Conservation (phyloP, 2,888 invertebrate genomes). For the Cheilosia scutellata region DNA sequence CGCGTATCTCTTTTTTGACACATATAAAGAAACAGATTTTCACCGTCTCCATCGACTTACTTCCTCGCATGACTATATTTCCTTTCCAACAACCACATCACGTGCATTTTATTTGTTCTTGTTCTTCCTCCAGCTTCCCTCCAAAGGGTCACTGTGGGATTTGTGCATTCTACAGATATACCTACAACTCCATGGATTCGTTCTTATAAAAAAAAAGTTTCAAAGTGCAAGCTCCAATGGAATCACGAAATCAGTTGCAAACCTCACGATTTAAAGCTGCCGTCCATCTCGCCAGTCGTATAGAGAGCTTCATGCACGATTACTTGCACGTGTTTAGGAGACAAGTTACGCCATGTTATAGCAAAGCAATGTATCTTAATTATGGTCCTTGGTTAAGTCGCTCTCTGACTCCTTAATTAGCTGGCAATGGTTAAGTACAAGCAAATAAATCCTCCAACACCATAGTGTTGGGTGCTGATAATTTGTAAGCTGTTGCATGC, state of each 20-base stretch:
- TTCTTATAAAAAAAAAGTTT: slow-evolving; percentile 20
- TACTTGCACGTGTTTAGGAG: slow-evolving; percentile 56
- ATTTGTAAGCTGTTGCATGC: slow-evolving; percentile 63
- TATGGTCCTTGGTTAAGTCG: slow-evolving; percentile 64
- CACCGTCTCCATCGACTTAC: too few relatives aligned
- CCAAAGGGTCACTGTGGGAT: slow-evolving; percentile 51
- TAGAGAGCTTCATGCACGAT: slow-evolving; percentile 23
- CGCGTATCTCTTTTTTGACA: too few relatives aligned
- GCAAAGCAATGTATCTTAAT: slow-evolving; percentile 72
- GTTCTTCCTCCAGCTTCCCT: slow-evolving; percentile 31
- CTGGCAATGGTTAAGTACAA: slow-evolving; percentile 24
- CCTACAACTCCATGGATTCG: slow-evolving; percentile 2
- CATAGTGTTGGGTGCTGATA: slow-evolving; percentile 15
- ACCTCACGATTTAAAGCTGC: slow-evolving; percentile 47
- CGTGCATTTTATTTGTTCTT: slow-evolving; percentile 65
- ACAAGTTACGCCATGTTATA: slow-evolving; percentile 51
- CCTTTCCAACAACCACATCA: slow-evolving; percentile 53
- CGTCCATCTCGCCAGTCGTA: slow-evolving; percentile 10
- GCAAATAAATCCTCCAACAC: slow-evolving; percentile 24
- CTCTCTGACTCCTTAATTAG: slow-evolving; percentile 69
- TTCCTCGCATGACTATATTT: background rate
- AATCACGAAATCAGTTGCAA: slow-evolving; percentile 47
- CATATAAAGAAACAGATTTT: too few relatives aligned
- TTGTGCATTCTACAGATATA: slow-evolving; percentile 32
- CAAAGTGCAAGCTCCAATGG: slow-evolving; percentile 27